A percentile compares a stretch with the other conserved stretches of the same genome.
phyloP scores from a whole-genome alignment of 2,113 vertebrate species.

The Phalacrocorax aristotelis region DNA sequence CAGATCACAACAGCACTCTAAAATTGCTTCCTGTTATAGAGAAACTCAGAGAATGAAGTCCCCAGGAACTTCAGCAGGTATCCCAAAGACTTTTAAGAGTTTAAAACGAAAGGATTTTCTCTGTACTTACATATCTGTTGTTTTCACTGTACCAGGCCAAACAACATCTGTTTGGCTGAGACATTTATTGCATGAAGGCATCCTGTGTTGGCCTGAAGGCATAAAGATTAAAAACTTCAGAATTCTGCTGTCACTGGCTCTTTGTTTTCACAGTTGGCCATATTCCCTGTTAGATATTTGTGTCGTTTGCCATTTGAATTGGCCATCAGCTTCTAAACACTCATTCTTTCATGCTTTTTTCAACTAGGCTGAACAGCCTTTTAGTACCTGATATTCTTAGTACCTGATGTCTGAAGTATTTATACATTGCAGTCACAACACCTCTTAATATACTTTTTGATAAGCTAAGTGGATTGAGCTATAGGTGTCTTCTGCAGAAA shows the following conservation, averaged over 20 bases:
- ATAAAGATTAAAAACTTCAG: neutral
- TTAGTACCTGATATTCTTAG: neutral
- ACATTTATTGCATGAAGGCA: neutral
- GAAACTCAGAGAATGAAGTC: neutral
- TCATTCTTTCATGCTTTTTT: neutral
- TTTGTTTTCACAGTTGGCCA: neutral
- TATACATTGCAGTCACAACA: neutral
- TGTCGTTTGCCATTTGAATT: neutral
- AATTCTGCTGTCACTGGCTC: neutral
- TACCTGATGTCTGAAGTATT: neutral
- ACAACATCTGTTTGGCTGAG: neutral
- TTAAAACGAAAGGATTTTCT: neutral
- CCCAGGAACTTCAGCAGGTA: rapidly evolving
- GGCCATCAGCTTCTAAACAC: neutral
- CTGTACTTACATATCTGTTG: neutral
- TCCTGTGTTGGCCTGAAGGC: neutral
- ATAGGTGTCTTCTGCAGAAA: neutral
- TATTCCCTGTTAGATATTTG: neutral
- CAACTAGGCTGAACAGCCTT: neutral
- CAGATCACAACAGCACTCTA: neutral
- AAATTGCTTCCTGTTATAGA: neutral
- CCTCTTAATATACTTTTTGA: neutral
- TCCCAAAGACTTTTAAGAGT: neutral
- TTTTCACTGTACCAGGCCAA: neutral
- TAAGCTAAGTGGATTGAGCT: neutral